Conservation (phyloP, 2,797 vertebrate species). For the Labroides dimidiatus region DNA sequence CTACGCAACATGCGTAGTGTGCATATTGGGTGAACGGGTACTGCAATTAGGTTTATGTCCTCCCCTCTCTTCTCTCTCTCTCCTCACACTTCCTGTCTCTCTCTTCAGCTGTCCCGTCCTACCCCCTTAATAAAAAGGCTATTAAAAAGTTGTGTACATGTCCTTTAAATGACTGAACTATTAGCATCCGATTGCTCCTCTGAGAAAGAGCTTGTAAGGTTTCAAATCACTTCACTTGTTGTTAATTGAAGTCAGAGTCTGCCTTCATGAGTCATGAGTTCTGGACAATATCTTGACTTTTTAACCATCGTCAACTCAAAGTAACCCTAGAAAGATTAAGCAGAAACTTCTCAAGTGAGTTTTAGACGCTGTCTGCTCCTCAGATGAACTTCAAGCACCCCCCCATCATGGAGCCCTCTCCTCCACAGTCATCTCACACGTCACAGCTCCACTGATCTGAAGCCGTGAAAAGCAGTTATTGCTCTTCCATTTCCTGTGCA, state of each 20-base stretch:
- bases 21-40: too few species aligned
- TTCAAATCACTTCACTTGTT: too few species aligned
- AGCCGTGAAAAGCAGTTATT: conserved; percentile 71
- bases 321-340: conserved; percentile 1
- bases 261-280: background rate
- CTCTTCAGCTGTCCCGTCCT: too few species aligned
- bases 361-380: conserved; percentile 30
- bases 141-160: too few species aligned
- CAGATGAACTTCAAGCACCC: conserved; percentile 41
- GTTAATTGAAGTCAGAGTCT: background rate
- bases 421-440: conserved; percentile 53
- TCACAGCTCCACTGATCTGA: conserved; percentile 76
- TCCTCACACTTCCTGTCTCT: too few species aligned
- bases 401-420: conserved; percentile 20
- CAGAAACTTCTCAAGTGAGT: background rate
- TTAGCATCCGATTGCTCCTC: too few species aligned
- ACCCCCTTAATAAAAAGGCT: too few species aligned
- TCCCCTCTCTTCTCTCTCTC: too few species aligned
- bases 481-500: conserved; percentile 53
- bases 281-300: background rate
- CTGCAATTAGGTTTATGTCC: too few species aligned
- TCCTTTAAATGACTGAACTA: too few species aligned
- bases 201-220: too few species aligned
- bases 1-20: too few species aligned
- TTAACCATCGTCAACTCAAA: conserved; percentile 5